A percentile compares a stretch with the other conserved stretches of the same genome.
Conservation (phyloP, 92 coral and sea anemone genomes). For the Heliopora coerulea region DNA sequence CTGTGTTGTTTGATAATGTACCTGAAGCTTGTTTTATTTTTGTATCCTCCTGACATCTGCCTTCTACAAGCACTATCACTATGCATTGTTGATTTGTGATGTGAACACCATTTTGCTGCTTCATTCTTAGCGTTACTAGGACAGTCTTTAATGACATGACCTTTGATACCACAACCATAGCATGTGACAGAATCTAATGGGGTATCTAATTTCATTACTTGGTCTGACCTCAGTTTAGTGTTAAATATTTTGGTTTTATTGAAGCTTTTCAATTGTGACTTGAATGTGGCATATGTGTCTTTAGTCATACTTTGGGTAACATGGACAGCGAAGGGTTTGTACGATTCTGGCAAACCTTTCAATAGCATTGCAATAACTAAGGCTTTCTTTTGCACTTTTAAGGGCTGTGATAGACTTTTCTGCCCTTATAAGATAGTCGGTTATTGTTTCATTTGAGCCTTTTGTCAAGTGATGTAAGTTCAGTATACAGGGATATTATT, state of each 20-base stretch:
- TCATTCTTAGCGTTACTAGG: neutral
- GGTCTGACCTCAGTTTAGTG: neutral
- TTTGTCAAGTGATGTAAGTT: conserved; percentile 37
- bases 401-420: too few species aligned
- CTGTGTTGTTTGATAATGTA: neutral
- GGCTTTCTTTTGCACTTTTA: too few species aligned
- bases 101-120: neutral
- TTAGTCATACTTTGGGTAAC: neutral
- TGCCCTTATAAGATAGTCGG: too few species aligned
- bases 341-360: neutral
- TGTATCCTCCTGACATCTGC: neutral
- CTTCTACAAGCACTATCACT: neutral
- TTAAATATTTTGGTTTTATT: neutral
- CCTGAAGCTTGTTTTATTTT: conserved; percentile 28
- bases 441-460: too few species aligned
- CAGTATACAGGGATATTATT: conserved; percentile 42
- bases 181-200: neutral
- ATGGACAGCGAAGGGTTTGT: conserved; percentile 8
- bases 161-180: neutral
- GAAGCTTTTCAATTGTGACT: conserved; percentile 1
- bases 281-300: neutral
- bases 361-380: conserved; percentile 1
- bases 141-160: neutral
- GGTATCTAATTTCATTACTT: neutral
- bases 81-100: conserved; percentile 8